Conservation (phyloP, 2,113 vertebrate species). For the Leiothrix lutea region DNA sequence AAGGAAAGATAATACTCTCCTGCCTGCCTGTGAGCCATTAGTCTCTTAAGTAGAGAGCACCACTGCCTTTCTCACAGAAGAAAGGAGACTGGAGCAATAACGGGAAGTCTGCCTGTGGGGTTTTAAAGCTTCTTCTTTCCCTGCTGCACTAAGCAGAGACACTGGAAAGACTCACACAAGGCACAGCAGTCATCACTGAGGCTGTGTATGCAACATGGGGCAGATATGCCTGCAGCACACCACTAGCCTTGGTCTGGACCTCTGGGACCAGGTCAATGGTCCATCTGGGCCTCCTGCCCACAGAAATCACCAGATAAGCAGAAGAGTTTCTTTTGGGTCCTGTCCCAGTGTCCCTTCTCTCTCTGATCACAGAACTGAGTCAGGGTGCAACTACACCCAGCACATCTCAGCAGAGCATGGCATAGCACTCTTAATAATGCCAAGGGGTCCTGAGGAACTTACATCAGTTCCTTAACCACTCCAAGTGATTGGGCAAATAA, state of each 20-base stretch:
- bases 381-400: not conserved
- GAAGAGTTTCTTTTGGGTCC: not conserved
- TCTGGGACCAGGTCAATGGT: not conserved
- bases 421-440: not conserved
- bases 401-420: not conserved
- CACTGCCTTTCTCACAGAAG: not conserved
- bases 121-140: not conserved
- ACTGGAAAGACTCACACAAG: not conserved
- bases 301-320: not conserved
- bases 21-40: not conserved
- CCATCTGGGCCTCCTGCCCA: not conserved
- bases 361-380: not conserved
- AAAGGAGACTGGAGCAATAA: not conserved
- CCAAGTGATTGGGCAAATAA: not conserved
- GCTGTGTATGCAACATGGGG: fast-evolving
- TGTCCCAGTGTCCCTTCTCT: not conserved
- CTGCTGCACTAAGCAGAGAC: not conserved
- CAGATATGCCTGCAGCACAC: not conserved
- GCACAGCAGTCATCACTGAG: not conserved
- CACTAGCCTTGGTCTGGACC: not conserved
- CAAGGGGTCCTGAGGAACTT: not conserved
- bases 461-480: not conserved
- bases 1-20: not conserved
- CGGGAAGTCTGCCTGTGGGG: not conserved
- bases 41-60: not conserved